These are phyloP conservation scores for Triops cancriformis DNA, from an alignment of 1,140 invertebrate genomes.

Conservation along the genomic window DNA sequence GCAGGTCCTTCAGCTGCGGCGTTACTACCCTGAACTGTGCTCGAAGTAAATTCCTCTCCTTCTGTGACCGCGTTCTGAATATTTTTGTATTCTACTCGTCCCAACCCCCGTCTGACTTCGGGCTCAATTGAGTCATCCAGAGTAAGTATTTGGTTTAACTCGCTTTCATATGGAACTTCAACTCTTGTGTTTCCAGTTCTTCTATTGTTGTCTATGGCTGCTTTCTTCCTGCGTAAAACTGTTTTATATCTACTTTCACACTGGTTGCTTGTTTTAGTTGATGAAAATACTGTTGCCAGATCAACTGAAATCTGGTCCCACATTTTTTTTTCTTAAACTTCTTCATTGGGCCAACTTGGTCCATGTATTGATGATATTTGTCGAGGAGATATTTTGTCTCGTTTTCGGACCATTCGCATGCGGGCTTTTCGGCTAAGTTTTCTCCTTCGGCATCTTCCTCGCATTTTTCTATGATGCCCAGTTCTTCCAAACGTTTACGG, in stretches of 20 bases:
- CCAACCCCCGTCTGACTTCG: background rate
- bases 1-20: background rate
- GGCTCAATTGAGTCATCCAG: background rate
- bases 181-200: background rate
- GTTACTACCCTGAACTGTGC: background rate
- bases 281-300: background rate
- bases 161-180: background rate
- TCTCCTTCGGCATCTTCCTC: too few relatives aligned
- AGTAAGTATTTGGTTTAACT: background rate
- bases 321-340: too few relatives aligned
- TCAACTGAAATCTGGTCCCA: too few relatives aligned
- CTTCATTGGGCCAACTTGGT: too few relatives aligned
- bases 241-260: background rate
- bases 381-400: too few relatives aligned
- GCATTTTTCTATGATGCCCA: too few relatives aligned
- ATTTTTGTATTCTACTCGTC: background rate
- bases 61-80: background rate
- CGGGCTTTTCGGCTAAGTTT: too few relatives aligned
- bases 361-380: too few relatives aligned
- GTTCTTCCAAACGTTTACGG: too few relatives aligned
- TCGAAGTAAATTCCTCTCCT: background rate
- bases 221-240: background rate
- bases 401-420: too few relatives aligned
- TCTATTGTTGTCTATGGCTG: background rate
- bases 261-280: background rate